Evolutionary conservation across 2,888 invertebrate species (phyloP).

Genomic region (Lasioglossum vierecki): DNA sequence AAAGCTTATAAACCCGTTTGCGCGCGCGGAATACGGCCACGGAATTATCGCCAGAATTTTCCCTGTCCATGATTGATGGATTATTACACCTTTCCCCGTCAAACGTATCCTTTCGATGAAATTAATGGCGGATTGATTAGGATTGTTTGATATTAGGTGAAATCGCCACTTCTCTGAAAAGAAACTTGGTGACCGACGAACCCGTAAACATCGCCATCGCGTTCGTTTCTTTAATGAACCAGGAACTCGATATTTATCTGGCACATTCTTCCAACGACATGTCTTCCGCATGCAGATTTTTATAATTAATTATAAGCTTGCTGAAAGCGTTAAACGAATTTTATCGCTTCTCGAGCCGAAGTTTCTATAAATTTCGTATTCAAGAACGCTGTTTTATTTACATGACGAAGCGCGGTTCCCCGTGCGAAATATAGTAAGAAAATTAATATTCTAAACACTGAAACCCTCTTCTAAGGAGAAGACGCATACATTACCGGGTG

Average conservation of each 20-base stretch:
- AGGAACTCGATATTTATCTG: not conserved
- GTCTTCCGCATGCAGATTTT: not conserved
- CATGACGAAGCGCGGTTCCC: not conserved
- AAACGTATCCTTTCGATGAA: not conserved
- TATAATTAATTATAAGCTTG: not conserved
- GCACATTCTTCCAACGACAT: not conserved
- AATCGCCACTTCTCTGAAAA: not conserved
- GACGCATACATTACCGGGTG: not conserved
- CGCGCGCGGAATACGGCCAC: conserved; percentile 41
- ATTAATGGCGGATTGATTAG: not conserved
- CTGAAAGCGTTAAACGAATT: not conserved
- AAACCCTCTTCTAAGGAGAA: not conserved
- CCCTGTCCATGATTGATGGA: not conserved
- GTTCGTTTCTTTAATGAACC: not conserved
- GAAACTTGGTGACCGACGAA: not conserved
- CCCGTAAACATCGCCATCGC: not conserved
- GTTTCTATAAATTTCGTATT: conserved; percentile 1
- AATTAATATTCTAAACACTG: not conserved
- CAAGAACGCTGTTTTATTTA: not conserved
- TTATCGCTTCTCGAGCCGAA: not conserved
- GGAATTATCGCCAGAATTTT: conserved; percentile 24
- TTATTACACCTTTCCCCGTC: not conserved
- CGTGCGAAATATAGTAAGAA: not conserved
- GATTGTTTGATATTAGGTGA: not conserved
- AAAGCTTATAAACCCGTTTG: conserved; percentile 44